Conservation (phyloP, 1,140 invertebrate genomes). For the Caenorhabditis elegans region WBcel235 BX284605.5:20802501-20803000, state of each 20-base stretch:
- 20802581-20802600: conserved; percentile 80
- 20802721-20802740: background rate
- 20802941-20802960: background rate
- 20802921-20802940: background rate
- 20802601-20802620: conserved; percentile 87
- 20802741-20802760: conserved; percentile 9
- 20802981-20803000: no score
- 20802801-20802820: no score
- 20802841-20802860: background rate
- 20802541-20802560: conserved; percentile 87
- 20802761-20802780: conserved; percentile 18
- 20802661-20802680: background rate
- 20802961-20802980: no score
- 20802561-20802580: conserved; percentile 82
- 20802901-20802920: background rate
- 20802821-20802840: no score
- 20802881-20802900: no score
- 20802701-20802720: background rate
- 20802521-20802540: conserved; percentile 80
- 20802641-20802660: conserved; percentile 77
- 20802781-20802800: background rate
- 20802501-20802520: conserved; percentile 83
- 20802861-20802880: no score
- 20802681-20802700: no score
- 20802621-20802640: conserved; percentile 87